These are phyloP conservation scores for Catamblyrhynchus diadema DNA, from an alignment of 2,797 vertebrate species.

Conservation along the genomic window DNA sequence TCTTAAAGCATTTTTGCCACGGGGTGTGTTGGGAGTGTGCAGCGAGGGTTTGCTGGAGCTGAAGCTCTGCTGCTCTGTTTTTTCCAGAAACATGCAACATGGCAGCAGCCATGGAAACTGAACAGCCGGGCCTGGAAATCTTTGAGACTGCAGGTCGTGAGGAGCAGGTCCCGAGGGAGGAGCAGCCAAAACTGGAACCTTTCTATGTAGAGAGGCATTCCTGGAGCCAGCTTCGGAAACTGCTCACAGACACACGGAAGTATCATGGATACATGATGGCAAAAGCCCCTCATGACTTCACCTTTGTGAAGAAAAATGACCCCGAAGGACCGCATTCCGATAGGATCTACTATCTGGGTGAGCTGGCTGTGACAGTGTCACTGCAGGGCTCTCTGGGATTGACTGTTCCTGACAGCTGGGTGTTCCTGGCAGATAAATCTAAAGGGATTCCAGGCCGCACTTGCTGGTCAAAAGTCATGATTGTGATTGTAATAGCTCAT, in stretches of 20 bases:
- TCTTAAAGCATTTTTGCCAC: neutral
- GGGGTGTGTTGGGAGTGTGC: neutral
- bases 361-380: conserved; percentile 16
- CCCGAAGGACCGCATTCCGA: conserved; percentile 79
- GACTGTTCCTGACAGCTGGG: neutral
- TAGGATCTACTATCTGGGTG: conserved; percentile 82
- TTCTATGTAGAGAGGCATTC: conserved; percentile 82
- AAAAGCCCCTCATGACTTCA: conserved; percentile 83
- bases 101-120: conserved; percentile 85
- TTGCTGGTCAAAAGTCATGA: neutral
- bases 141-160: conserved; percentile 73
- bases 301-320: conserved; percentile 80
- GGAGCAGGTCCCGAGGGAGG: conserved; percentile 65
- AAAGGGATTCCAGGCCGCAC: neutral
- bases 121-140: conserved; percentile 78
- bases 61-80: neutral
- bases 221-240: conserved; percentile 82
- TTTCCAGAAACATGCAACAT: conserved; percentile 80
- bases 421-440: neutral
- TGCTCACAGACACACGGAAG: conserved; percentile 80
- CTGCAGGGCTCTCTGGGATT: neutral
- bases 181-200: conserved; percentile 71
- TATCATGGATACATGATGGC: conserved; percentile 83
- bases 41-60: neutral
- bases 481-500: neutral